These are phyloP conservation scores for Synodontis membranacea DNA, from an alignment of 2,113 vertebrate species.

Conservation along the genomic window DNA sequence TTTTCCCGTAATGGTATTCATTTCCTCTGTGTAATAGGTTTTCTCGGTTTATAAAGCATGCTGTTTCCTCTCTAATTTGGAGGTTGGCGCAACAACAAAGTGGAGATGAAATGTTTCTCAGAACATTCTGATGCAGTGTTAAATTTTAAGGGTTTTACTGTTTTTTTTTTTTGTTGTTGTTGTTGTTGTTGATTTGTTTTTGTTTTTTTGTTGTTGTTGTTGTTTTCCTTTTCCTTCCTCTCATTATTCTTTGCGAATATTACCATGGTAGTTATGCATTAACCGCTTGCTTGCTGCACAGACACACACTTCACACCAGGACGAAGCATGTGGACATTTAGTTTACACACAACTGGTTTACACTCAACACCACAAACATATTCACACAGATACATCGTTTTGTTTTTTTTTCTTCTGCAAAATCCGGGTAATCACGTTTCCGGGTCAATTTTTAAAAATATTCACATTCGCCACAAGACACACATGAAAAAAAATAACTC, in stretches of 20 bases:
- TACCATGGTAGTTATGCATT: slow-evolving; percentile 73
- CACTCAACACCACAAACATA: neutral
- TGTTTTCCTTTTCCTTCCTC: slow-evolving; percentile 38
- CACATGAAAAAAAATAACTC: neutral
- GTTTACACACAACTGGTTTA: slow-evolving; percentile 32
- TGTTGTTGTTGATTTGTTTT: slow-evolving; percentile 42
- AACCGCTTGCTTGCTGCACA: slow-evolving; percentile 77
- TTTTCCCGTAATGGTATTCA: slow-evolving; percentile 19
- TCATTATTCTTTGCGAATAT: slow-evolving; percentile 75
- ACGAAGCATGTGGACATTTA: slow-evolving; percentile 57
- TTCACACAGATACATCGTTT: neutral
- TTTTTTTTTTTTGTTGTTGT: slow-evolving; percentile 40
- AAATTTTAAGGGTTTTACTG: slow-evolving; percentile 64
- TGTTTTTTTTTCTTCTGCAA: slow-evolving; percentile 50
- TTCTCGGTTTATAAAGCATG: slow-evolving; percentile 54
- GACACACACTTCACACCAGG: slow-evolving; percentile 71
- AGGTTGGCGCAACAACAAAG: slow-evolving; percentile 49
- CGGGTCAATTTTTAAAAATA: slow-evolving; percentile 9
- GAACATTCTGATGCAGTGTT: slow-evolving; percentile 67
- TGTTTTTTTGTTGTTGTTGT: slow-evolving; percentile 43
- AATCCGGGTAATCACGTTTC: slow-evolving; percentile 42
- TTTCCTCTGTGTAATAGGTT: slow-evolving; percentile 43
- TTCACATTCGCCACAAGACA: slow-evolving; percentile 9
- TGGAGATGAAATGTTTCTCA: slow-evolving; percentile 61
- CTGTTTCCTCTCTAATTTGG: slow-evolving; percentile 55